These are phyloP conservation scores for Avahi laniger DNA, from an alignment of 2,797 vertebrate genomes.

Conservation along the genomic window DNA sequence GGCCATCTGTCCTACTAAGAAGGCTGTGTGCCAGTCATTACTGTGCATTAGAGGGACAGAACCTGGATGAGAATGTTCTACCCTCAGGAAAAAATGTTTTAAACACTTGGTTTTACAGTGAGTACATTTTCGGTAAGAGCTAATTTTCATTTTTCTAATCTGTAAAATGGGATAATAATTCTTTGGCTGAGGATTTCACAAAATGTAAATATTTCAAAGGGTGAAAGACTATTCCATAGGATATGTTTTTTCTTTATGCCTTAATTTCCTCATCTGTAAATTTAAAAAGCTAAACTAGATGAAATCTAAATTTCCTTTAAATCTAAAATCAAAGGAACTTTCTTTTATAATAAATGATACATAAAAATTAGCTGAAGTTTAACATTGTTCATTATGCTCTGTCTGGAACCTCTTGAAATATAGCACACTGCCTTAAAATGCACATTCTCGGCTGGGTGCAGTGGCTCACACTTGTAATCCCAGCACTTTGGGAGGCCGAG, in stretches of 20 bases:
- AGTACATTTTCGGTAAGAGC: neutral
- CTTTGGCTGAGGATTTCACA: neutral
- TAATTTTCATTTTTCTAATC: neutral
- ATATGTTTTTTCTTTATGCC: neutral
- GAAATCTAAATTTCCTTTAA: slow-evolving; percentile 16
- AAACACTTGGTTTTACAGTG: neutral
- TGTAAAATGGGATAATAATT: neutral
- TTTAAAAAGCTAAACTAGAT: slow-evolving; percentile 1
- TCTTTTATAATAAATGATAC: neutral
- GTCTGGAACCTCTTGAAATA: neutral
- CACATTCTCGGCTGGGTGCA: neutral
- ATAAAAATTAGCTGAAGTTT: neutral
- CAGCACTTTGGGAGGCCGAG: neutral
- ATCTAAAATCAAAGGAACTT: neutral
- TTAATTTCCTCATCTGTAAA: slow-evolving; percentile 11
- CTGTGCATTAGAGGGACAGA: neutral
- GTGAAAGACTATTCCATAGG: neutral
- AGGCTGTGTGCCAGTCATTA: neutral
- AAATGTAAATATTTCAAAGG: slow-evolving; percentile 5
- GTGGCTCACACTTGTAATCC: neutral
- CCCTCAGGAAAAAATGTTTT: slow-evolving; percentile 7
- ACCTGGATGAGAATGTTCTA: neutral
- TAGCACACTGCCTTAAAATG: neutral
- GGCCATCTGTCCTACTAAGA: neutral
- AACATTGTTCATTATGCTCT: slow-evolving; percentile 22